Evolutionary conservation across 1,140 invertebrate species (phyloP), one percentile per base, ranked within the genome.

Genomic region (Tetranychus cinnabarinus): DNA sequence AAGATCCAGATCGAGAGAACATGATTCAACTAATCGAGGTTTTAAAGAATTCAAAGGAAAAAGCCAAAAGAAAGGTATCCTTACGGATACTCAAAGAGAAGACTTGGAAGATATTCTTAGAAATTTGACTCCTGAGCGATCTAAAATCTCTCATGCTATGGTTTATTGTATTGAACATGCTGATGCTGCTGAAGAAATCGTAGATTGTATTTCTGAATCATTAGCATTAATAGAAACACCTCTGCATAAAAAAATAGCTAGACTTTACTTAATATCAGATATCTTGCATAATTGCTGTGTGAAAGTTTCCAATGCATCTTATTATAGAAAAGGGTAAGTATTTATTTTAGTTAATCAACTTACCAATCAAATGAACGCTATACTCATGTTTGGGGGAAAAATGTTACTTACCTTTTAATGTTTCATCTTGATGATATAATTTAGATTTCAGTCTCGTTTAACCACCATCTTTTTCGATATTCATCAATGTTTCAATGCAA

Each of bases 131-230:
- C 88, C 91, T 1, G 86, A 95, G 70, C 78, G 86, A 65, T 73
- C 79, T 58, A 85, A 83, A 72, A 81, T 96, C 62, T 90, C 85
- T 15, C 90, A 96, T 72, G 84, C 84, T 0, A 98, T 98, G 95
- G 84, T 97, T 34, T 98, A 93, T 79, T 97, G 92, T 73, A 85
- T 98, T 61, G 92, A 98, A 70, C 93, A 98, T 75, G 88, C 91
- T 33, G 92, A 97, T 73, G 88, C 90, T 56, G 87, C 87, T 31
- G 86, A 92, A 69, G 93, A 98, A 76, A 89, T 99, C 61, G 85
- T 88, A 56, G 85, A 90, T 64, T 92, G 87, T 70, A 82, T 98
- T 62, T 76, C 78, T 7, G 86, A 91, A 69, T 83, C 86, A 1
- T 72, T 97, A 48, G 81, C 81, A 12, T 88, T 85, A 69, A 69